A percentile compares a stretch with the other conserved stretches of the same genome.
These are phyloP conservation scores for Scyliorhinus canicula DNA, from an alignment of 2,797 vertebrate species.

Conservation along the genomic window DNA sequence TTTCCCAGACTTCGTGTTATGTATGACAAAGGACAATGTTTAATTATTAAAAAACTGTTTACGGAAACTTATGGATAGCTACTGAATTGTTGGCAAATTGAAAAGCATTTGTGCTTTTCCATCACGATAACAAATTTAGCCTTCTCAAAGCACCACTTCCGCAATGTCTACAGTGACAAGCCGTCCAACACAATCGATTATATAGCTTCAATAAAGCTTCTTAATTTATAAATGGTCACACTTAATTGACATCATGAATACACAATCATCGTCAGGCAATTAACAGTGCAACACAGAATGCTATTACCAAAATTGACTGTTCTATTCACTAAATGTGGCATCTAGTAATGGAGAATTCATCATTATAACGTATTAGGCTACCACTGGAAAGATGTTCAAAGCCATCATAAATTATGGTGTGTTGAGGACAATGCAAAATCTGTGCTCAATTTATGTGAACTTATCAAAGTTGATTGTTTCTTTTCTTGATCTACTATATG, in stretches of 20 bases:
- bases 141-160: background rate
- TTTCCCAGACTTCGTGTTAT: no score
- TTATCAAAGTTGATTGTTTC: background rate
- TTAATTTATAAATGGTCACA: background rate
- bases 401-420: background rate
- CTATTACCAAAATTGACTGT: background rate
- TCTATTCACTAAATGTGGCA: background rate
- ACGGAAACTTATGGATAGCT: background rate
- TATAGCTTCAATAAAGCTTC: background rate
- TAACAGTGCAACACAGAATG: background rate
- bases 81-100: background rate
- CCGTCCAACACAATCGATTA: background rate
- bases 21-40: no score
- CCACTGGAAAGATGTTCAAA: background rate
- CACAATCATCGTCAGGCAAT: background rate
- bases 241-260: background rate
- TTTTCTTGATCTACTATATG: background rate
- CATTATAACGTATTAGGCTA: background rate
- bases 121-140: background rate
- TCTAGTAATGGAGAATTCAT: background rate
- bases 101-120: background rate
- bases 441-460: background rate
- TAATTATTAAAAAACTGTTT: no score
- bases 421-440: background rate
- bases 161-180: background rate